Evolutionary conservation across 2,113 vertebrate species (phyloP).

Genomic region (Antennarius striatus): DNA sequence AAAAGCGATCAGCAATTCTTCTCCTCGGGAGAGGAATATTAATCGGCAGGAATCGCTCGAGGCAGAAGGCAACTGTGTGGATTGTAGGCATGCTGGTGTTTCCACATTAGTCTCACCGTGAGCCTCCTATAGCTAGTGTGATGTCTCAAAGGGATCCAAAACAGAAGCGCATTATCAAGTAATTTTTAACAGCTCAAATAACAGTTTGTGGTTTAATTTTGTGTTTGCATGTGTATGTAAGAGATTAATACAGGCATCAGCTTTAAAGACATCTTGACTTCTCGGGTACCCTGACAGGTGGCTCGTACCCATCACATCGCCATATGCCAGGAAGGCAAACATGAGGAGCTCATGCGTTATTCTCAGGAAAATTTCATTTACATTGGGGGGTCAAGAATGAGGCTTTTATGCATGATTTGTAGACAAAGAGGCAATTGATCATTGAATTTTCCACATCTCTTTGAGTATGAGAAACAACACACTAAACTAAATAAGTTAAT

Average conservation of each 20-base stretch:
- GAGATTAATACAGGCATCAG: constrained; percentile 27
- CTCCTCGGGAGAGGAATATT: constrained; percentile 26
- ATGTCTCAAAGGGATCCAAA: constrained; percentile 10
- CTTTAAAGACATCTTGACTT: constrained; percentile 49
- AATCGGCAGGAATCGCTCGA: constrained; percentile 40
- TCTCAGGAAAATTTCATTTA: constrained; percentile 44
- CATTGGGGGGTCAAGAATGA: constrained; percentile 37
- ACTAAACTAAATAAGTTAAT: no score
- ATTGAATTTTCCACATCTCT: constrained; percentile 24
- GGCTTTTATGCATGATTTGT: constrained; percentile 34
- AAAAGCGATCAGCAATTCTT: constrained; percentile 27
- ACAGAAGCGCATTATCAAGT: background rate
- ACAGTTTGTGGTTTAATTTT: constrained; percentile 7
- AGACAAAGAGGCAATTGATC: constrained; percentile 36
- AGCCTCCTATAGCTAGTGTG: constrained; percentile 7
- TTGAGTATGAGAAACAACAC: background rate
- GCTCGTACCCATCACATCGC: constrained; percentile 44
- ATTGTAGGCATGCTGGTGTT: constrained; percentile 36
- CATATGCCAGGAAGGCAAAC: constrained; percentile 30
- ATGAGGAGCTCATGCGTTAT: constrained; percentile 65
- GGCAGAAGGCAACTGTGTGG: constrained; percentile 33
- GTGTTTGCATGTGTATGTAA: background rate
- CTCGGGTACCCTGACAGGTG: constrained; percentile 53
- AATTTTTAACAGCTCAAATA: constrained; percentile 15
- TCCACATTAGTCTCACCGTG: constrained; percentile 44